phyloP scores from a whole-genome alignment of 2,888 invertebrate genomes.

The Phasia obesa region DNA sequence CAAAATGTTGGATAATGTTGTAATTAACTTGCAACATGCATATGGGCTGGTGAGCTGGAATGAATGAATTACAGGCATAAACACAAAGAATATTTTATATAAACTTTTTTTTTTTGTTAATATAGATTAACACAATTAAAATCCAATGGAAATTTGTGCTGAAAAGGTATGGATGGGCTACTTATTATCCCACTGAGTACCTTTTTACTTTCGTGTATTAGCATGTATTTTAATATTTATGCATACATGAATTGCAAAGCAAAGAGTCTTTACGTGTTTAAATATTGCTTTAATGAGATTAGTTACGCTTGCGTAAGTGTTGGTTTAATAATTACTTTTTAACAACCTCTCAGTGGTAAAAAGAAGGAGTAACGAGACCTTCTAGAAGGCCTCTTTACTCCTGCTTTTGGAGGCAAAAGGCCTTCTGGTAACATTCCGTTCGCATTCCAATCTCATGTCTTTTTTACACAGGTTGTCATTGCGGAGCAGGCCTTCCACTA shows the following conservation, averaged over 20 bases:
- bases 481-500: no score
- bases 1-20: constrained; percentile 43
- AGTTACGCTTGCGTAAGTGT: constrained; percentile 53
- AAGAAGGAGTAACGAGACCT: no score
- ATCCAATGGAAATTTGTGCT: constrained; percentile 6
- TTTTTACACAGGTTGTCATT: no score
- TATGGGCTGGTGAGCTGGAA: constrained; percentile 54
- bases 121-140: constrained; percentile 32
- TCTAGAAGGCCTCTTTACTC: no score
- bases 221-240: constrained; percentile 28
- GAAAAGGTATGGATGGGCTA: background rate
- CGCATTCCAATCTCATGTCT: no score
- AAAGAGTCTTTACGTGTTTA: background rate
- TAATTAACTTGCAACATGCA: constrained; percentile 54
- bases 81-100: constrained; percentile 14
- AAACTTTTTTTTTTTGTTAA: background rate
- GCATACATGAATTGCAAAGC: background rate
- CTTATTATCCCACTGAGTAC: background rate
- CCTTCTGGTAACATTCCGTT: no score
- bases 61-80: constrained; percentile 37
- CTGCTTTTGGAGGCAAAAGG: no score
- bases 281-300: constrained; percentile 31
- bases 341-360: no score
- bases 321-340: constrained; percentile 26
- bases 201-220: constrained; percentile 4